A percentile compares a stretch with the other conserved stretches of the same genome.
These are phyloP conservation scores for Colaptes auratus DNA, from an alignment of 2,113 vertebrate genomes.

Conservation along the genomic window DNA sequence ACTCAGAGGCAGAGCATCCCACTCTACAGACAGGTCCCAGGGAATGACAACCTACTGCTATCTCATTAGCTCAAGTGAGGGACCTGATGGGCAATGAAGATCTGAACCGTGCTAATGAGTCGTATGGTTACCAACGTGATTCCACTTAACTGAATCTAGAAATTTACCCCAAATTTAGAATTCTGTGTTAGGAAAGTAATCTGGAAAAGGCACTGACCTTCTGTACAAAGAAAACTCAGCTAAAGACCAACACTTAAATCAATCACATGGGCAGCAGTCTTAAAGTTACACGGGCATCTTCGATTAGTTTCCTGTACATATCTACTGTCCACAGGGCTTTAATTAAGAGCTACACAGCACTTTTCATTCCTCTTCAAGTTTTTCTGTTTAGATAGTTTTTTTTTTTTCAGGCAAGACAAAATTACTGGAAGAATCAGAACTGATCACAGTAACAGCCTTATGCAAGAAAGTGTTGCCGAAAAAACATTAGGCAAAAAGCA, in stretches of 20 bases:
- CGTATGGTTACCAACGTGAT: not conserved
- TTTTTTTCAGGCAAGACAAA: not conserved
- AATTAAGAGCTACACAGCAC: not conserved
- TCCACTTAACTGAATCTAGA: not conserved
- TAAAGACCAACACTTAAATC: not conserved
- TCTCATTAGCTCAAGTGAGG: not conserved
- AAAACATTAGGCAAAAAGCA: not conserved
- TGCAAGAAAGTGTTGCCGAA: not conserved
- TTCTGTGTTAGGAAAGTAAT: not conserved
- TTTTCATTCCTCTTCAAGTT: not conserved
- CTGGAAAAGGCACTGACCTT: not conserved
- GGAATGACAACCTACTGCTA: not conserved
- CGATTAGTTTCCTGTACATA: not conserved
- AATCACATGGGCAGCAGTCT: not conserved
- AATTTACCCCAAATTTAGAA: not conserved
- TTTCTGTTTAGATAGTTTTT: not conserved
- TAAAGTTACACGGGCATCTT: too few species aligned
- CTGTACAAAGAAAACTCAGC: not conserved
- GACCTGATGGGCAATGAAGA: fast-evolving
- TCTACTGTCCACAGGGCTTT: not conserved
- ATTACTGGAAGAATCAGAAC: not conserved
- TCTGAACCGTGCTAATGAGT: not conserved
- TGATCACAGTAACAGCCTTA: not conserved
- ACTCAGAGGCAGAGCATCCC: not conserved
- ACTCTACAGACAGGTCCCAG: not conserved